phyloP scores from a whole-genome alignment of 1,140 invertebrate species.

The Meloidogyne floridensis region DNA sequence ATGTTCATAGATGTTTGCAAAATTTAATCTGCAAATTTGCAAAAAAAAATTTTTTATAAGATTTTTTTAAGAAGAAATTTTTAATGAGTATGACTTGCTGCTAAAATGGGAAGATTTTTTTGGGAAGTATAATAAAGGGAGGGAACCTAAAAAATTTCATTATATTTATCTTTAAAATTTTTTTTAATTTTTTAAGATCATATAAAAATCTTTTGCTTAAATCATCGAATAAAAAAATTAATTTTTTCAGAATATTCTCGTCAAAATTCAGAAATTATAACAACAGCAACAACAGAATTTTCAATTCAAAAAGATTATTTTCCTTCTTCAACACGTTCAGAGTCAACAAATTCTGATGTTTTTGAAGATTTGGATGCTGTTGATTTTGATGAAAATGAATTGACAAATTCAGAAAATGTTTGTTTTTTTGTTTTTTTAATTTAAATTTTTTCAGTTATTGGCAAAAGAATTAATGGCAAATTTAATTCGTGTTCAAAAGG shows the following conservation, averaged over 20 bases:
- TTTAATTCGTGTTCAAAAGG: slow-evolving; percentile 26
- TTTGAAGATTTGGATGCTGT: slow-evolving; percentile 52
- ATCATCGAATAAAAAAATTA: too few relatives aligned
- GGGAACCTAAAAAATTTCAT: too few relatives aligned
- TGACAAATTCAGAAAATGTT: slow-evolving; percentile 17
- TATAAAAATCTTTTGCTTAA: too few relatives aligned
- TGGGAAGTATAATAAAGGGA: too few relatives aligned
- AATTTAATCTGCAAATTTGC: too few relatives aligned
- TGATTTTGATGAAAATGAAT: slow-evolving; percentile 28
- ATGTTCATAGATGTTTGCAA: too few relatives aligned
- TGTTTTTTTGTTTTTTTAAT: neutral
- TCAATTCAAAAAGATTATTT: neutral
- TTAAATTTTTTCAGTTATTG: slow-evolving; percentile 23
- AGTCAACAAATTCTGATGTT: slow-evolving; percentile 59
- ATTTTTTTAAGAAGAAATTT: too few relatives aligned
- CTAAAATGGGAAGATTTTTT: too few relatives aligned
- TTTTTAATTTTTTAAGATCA: too few relatives aligned
- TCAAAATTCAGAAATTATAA: neutral
- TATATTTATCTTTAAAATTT: too few relatives aligned
- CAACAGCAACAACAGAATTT: neutral
- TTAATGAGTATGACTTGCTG: too few relatives aligned
- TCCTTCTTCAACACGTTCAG: slow-evolving; percentile 1
- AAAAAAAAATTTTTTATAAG: too few relatives aligned
- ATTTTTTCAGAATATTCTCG: neutral
- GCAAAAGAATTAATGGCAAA: slow-evolving; percentile 18